Conservation (phyloP, 2,888 invertebrate species). For the Lutraria lutraria region DNA sequence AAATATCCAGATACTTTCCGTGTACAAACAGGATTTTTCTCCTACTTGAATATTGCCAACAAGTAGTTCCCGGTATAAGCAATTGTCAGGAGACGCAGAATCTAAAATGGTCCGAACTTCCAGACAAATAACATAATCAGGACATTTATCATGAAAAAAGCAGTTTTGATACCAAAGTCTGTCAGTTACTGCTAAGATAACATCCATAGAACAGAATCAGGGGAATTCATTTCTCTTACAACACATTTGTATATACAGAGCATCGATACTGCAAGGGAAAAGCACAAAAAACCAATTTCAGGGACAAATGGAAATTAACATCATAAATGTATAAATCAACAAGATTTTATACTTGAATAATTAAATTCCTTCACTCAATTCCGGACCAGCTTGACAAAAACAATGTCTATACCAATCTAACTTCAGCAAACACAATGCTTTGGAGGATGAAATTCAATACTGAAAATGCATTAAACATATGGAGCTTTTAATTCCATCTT, state of each 20-base stretch:
- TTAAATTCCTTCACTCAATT: background rate
- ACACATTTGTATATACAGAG: background rate
- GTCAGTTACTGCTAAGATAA: background rate
- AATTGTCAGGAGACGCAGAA: background rate
- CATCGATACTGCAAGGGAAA: background rate
- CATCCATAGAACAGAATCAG: background rate
- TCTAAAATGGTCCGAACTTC: constrained; percentile 8
- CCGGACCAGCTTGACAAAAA: background rate
- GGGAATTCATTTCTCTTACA: background rate
- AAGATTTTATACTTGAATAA: background rate
- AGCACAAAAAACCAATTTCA: constrained; percentile 8
- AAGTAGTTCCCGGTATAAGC: background rate
- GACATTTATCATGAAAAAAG: constrained; percentile 15
- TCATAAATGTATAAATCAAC: background rate
- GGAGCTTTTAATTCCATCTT: background rate
- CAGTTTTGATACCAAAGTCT: constrained; percentile 11
- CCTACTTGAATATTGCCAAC: background rate
- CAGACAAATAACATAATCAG: constrained; percentile 16
- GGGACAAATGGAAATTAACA: background rate
- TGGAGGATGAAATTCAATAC: background rate
- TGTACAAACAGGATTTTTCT: background rate
- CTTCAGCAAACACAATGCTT: background rate
- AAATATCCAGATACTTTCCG: background rate
- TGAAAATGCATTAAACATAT: background rate
- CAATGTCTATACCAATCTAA: constrained; percentile 1